A percentile compares a stretch with the other conserved stretches of the same genome.
phyloP scores from a whole-genome alignment of 2,888 invertebrate species.

The Idaea biselata region DNA sequence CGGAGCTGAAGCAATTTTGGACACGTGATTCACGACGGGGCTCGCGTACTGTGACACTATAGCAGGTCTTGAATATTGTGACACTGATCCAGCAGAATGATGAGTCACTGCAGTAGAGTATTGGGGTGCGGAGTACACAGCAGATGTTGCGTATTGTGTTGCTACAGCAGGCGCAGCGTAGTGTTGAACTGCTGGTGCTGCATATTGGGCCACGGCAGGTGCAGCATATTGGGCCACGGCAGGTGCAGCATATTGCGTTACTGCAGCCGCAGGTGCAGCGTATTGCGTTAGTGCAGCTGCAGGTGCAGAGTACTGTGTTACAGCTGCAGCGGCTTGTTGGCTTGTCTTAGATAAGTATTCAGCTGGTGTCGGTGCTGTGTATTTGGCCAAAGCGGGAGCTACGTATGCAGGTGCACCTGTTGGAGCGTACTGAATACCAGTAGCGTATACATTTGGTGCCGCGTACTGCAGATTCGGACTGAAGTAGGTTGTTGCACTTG shows the following conservation, averaged over 20 bases:
- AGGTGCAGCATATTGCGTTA: conserved; percentile 44
- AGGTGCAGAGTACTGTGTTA: conserved; percentile 29
- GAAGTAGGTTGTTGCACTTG: conserved; percentile 40
- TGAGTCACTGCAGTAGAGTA: conserved; percentile 21
- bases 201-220: conserved; percentile 44
- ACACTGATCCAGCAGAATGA: conserved; percentile 24
- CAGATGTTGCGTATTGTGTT: conserved; percentile 24
- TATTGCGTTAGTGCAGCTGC: conserved; percentile 41
- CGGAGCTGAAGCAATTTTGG: conserved; percentile 32
- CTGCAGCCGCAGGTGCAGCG: conserved; percentile 42
- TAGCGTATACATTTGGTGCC: conserved; percentile 9
- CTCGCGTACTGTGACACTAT: conserved; percentile 34
- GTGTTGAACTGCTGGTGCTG: conserved; percentile 35
- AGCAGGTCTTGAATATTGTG: conserved; percentile 24
- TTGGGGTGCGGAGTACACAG: conserved; percentile 15
- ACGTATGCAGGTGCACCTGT: conserved; percentile 2
- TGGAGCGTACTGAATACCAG: conserved; percentile 5
- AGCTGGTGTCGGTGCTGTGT: conserved; percentile 5
- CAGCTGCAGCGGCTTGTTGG: conserved; percentile 26
- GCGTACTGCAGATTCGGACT: conserved; percentile 26
- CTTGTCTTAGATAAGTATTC: conserved; percentile 16
- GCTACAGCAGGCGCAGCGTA: conserved; percentile 39
- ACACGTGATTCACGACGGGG: conserved; percentile 31
- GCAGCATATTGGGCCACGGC: conserved; percentile 43
- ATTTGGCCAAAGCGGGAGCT: conserved; percentile 19